Conservation (phyloP, 2,113 vertebrate species). For the Ahaetulla prasina region DNA sequence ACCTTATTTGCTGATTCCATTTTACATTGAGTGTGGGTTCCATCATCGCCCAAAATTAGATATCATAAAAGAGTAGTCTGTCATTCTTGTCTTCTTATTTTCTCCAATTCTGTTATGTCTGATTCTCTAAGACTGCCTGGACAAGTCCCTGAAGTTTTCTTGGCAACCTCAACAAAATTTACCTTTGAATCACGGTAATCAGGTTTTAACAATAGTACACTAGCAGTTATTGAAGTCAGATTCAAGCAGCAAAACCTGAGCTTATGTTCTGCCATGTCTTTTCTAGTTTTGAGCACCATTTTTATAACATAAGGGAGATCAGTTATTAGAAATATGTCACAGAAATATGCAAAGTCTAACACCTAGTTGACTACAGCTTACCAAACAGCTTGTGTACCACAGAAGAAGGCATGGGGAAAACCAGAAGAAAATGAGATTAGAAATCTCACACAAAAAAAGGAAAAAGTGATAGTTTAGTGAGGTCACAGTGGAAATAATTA, state of each 20-base stretch:
- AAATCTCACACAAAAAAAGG: not conserved
- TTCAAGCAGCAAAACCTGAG: not conserved
- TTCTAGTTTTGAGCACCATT: not conserved
- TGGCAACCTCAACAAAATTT: not conserved
- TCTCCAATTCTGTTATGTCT: too few relatives aligned
- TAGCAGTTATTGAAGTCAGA: not conserved
- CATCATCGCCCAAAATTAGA: not conserved
- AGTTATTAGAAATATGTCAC: not conserved
- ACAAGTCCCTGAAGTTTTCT: too few relatives aligned
- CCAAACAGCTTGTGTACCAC: not conserved
- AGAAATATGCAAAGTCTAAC: not conserved
- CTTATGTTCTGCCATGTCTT: not conserved
- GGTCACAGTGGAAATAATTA: not conserved
- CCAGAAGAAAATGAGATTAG: not conserved
- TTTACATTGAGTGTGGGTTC: not conserved
- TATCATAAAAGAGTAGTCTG: not conserved
- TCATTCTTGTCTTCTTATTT: not conserved
- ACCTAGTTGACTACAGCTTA: not conserved
- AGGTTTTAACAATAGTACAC: not conserved
- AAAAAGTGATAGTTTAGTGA: not conserved
- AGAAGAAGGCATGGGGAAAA: not conserved
- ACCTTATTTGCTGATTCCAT: not conserved
- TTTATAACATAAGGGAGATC: not conserved
- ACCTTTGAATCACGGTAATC: not conserved
- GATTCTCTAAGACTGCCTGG: too few relatives aligned